These are phyloP conservation scores for Melipona beecheii DNA, from an alignment of 2,888 invertebrate genomes.

Conservation along the genomic window DNA sequence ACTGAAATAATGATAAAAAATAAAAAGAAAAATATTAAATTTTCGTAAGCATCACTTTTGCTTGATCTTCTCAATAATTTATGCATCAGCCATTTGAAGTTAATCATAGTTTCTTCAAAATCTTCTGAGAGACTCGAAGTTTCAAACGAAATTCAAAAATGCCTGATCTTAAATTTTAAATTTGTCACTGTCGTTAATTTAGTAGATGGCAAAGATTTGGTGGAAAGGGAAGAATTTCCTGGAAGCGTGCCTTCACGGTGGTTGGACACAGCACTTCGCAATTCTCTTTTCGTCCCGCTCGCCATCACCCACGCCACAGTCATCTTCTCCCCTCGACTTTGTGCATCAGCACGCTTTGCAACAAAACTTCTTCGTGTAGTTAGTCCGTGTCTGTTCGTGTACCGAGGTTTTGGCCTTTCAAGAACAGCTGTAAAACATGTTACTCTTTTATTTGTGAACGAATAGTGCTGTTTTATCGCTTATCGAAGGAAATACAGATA, in stretches of 20 bases:
- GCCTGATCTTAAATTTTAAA: conserved; percentile 7
- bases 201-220: conserved; percentile 56
- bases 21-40: neutral
- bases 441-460: conserved; percentile 5
- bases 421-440: neutral
- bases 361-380: conserved; percentile 69
- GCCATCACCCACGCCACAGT: conserved; percentile 65
- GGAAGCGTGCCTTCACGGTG: conserved; percentile 83
- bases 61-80: too few species aligned
- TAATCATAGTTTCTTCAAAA: neutral
- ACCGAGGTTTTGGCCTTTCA: conserved; percentile 3
- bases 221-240: conserved; percentile 80
- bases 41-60: neutral
- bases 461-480: conserved; percentile 2
- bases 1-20: neutral
- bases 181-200: conserved; percentile 41
- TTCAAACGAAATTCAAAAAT: too few species aligned
- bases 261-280: conserved; percentile 81
- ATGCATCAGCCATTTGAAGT: neutral
- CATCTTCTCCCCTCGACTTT: conserved; percentile 72
- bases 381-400: conserved; percentile 69
- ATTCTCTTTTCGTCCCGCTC: conserved; percentile 73
- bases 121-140: neutral
- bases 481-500: neutral
- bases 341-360: conserved; percentile 67